phyloP scores from a whole-genome alignment of 1,140 invertebrate species.

The Bilobella aurantiaca region DNA sequence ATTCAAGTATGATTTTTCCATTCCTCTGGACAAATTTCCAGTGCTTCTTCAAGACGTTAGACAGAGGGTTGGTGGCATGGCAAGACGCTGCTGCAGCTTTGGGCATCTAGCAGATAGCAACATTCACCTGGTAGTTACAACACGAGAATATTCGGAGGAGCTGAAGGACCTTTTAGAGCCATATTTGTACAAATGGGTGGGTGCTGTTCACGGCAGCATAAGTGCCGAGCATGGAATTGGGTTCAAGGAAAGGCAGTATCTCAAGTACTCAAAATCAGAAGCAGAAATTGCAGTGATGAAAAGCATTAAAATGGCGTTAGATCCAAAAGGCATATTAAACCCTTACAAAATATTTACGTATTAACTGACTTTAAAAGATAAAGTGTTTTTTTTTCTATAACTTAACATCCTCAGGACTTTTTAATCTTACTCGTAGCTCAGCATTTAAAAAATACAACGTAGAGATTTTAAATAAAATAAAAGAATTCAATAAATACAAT shows the following conservation, averaged over 20 bases:
- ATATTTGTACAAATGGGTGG: conserved; percentile 78
- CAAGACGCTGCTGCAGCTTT: conserved; percentile 50
- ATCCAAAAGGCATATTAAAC: conserved; percentile 89
- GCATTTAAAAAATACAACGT: too few relatives aligned
- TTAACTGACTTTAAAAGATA: too few relatives aligned
- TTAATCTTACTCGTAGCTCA: too few relatives aligned
- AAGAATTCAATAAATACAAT: too few relatives aligned
- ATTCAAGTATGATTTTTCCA: conserved; percentile 91
- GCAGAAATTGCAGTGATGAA: conserved; percentile 70
- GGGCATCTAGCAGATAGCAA: conserved; percentile 86
- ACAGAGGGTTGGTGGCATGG: conserved; percentile 44
- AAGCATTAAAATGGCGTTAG: conserved; percentile 69
- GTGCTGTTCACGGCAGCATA: conserved; percentile 69
- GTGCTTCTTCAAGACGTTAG: conserved; percentile 61
- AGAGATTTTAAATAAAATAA: too few relatives aligned
- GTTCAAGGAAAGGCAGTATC: conserved; percentile 73
- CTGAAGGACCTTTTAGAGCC: conserved; percentile 71
- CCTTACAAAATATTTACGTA: conserved; percentile 91
- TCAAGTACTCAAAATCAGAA: conserved; percentile 69
- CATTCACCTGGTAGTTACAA: conserved; percentile 77
- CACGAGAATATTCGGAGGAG: conserved; percentile 55
- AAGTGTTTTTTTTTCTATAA: too few relatives aligned
- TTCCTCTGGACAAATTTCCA: conserved; percentile 74
- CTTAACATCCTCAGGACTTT: too few relatives aligned
- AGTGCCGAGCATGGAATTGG: conserved; percentile 95